Percentiles rank a stretch among this genome's conserved stretches.
Conservation (phyloP, 2,113 vertebrate species). For the Mustela nigripes region DNA sequence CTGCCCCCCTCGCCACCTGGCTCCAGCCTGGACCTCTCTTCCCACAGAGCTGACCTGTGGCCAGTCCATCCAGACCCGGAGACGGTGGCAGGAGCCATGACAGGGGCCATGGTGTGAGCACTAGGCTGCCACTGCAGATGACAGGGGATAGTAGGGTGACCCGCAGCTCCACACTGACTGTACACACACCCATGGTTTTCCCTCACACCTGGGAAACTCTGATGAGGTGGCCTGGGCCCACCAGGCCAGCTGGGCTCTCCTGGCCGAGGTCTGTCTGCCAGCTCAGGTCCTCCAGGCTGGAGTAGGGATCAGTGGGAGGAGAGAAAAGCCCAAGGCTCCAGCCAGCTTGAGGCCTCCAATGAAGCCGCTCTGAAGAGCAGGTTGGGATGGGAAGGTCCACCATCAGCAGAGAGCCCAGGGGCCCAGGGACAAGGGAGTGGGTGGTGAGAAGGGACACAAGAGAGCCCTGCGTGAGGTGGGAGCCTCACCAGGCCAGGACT, state of each 20-base stretch:
- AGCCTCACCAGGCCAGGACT: neutral
- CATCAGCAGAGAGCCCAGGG: neutral
- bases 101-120: neutral
- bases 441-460: neutral
- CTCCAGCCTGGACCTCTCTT: neutral
- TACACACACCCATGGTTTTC: neutral
- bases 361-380: neutral
- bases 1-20: too few relatives aligned
- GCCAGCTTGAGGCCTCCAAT: neutral
- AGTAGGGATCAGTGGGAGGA: neutral
- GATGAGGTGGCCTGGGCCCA: neutral
- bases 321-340: neutral
- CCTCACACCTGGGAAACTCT: neutral
- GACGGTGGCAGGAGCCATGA: neutral
- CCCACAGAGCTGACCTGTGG: neutral
- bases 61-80: neutral
- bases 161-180: neutral
- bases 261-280: neutral
- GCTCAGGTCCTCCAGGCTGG: neutral
- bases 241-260: too few relatives aligned
- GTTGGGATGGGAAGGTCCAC: neutral
- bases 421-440: neutral
- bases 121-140: neutral
- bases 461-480: accelerated
- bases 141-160: accelerated